phyloP scores from a whole-genome alignment of 2,888 invertebrate genomes.

The Thymelicus acteon region DNA sequence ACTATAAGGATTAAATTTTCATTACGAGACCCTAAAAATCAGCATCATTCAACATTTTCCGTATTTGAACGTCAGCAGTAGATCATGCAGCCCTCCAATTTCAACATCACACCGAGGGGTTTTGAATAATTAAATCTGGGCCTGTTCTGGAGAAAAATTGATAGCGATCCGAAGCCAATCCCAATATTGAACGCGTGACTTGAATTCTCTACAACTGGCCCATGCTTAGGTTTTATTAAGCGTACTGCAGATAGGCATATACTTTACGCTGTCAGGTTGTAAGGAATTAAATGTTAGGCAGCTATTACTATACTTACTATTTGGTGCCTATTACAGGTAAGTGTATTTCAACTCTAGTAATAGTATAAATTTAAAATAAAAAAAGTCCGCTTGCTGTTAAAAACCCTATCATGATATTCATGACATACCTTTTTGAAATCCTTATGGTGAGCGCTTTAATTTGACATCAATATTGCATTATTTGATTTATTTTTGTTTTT shows the following conservation, averaged over 20 bases:
- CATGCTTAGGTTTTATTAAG: conserved; percentile 24
- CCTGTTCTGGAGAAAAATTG: conserved; percentile 69
- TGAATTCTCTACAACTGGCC: conserved; percentile 42
- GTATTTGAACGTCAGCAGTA: conserved; percentile 13
- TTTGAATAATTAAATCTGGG: conserved; percentile 71
- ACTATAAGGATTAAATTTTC: too few relatives aligned
- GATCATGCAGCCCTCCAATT: conserved; percentile 33
- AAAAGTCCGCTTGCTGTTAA: too few relatives aligned
- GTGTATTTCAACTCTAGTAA: too few relatives aligned
- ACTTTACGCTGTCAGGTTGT: neutral
- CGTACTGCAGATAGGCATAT: neutral
- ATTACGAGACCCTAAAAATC: neutral
- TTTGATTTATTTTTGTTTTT: too few relatives aligned
- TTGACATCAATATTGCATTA: too few relatives aligned
- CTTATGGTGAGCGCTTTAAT: too few relatives aligned
- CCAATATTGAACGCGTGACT: conserved; percentile 68
- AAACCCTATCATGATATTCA: too few relatives aligned
- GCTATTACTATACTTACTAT: too few relatives aligned
- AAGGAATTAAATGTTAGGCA: neutral
- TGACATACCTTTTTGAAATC: too few relatives aligned
- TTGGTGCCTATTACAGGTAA: too few relatives aligned
- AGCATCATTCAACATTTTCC: conserved; percentile 28
- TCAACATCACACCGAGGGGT: conserved; percentile 34
- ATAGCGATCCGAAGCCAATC: conserved; percentile 70
- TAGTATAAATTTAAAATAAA: too few relatives aligned